A percentile compares a stretch with the other conserved stretches of the same genome.
Evolutionary conservation across 2,797 vertebrate genomes (phyloP).

Genomic region (Echiichthys vipera): DNA sequence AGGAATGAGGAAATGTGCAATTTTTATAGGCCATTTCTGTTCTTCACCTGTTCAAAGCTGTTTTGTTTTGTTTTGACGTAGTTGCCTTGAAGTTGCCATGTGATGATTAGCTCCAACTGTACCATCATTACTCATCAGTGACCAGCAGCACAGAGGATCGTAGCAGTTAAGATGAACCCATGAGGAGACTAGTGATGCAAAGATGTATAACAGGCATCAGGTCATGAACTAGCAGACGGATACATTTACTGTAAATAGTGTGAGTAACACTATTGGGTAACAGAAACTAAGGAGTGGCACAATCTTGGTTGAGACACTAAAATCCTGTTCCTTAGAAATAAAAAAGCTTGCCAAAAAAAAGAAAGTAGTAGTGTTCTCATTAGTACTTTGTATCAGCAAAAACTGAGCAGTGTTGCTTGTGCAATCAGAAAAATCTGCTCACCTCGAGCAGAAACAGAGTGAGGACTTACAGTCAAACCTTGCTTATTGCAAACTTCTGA

Average conservation of each 20-base stretch:
- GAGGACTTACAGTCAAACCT: slow-evolving; percentile 52
- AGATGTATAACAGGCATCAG: slow-evolving; percentile 22
- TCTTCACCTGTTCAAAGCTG: slow-evolving; percentile 20
- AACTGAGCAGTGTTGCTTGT: slow-evolving; percentile 15
- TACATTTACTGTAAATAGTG: slow-evolving; percentile 1
- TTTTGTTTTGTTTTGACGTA: slow-evolving; percentile 22
- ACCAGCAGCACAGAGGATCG: slow-evolving; percentile 19
- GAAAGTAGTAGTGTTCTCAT: background rate
- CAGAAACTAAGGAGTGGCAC: slow-evolving; percentile 11
- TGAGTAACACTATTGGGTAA: slow-evolving; percentile 32
- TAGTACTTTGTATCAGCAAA: slow-evolving; percentile 31
- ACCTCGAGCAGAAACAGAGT: slow-evolving; percentile 28
- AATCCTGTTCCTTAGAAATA: slow-evolving; percentile 5
- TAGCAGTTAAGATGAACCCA: slow-evolving; percentile 26
- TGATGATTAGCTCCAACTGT: slow-evolving; percentile 27
- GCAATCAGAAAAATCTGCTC: slow-evolving; percentile 37
- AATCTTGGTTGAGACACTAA: slow-evolving; percentile 24
- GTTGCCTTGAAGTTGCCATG: slow-evolving; percentile 41
- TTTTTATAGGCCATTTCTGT: slow-evolving; percentile 6
- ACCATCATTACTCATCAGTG: slow-evolving; percentile 35
- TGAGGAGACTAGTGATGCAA: slow-evolving; percentile 7
- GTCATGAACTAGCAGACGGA: background rate
- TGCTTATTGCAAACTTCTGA: slow-evolving; percentile 50
- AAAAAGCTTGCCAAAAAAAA: slow-evolving; percentile 16
- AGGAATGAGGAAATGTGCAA: slow-evolving; percentile 3